phyloP scores from a whole-genome alignment of 2,888 invertebrate genomes.

The Caenorhabditis sulstoni region DNA sequence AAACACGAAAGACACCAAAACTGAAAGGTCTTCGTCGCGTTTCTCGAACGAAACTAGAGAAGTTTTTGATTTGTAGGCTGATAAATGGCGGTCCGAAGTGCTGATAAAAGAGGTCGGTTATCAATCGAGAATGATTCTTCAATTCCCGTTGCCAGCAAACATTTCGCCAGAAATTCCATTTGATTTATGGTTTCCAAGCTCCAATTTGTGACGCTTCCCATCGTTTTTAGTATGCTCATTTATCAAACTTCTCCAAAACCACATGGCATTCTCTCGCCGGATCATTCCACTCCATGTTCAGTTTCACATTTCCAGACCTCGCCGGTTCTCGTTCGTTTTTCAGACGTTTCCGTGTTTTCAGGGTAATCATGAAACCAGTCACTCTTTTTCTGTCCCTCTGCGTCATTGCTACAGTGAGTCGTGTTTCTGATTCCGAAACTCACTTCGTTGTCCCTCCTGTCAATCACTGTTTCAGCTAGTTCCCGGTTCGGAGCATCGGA shows the following conservation, averaged over 20 bases:
- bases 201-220: background rate
- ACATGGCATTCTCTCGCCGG: conserved; percentile 19
- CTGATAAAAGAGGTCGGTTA: conserved; percentile 24
- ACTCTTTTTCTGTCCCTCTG: conserved; percentile 15
- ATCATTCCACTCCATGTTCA: conserved; percentile 29
- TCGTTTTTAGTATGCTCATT: conserved; percentile 37
- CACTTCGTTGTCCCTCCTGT: conserved; percentile 7
- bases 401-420: conserved; percentile 31
- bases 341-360: background rate
- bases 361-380: conserved; percentile 52
- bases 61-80: conserved; percentile 39
- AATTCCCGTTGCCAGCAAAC: conserved; percentile 10
- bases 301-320: background rate
- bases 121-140: conserved; percentile 21
- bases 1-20: background rate
- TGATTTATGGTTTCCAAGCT: conserved; percentile 42
- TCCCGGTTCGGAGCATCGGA: conserved; percentile 26
- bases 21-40: conserved; percentile 3
- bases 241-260: too few species aligned
- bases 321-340: too few species aligned
- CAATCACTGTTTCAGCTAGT: conserved; percentile 29
- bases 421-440: background rate
- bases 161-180: background rate
- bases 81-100: conserved; percentile 20
- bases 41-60: conserved; percentile 1